These are phyloP conservation scores for Stramonita haemastoma DNA, from an alignment of 2,888 invertebrate species.

Conservation along the genomic window DNA sequence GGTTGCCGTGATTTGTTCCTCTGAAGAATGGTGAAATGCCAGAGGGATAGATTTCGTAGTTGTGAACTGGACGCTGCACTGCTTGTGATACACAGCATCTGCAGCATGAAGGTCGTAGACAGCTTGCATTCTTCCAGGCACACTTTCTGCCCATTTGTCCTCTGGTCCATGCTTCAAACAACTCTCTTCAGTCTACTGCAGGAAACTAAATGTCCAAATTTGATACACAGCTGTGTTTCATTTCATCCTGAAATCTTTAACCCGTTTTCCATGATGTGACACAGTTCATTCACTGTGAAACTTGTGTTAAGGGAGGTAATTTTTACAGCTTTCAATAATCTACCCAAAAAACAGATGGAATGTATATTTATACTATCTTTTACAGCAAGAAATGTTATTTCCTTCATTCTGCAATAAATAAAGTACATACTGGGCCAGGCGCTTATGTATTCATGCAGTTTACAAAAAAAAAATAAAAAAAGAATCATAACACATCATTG, in stretches of 20 bases:
- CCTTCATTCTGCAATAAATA: no score
- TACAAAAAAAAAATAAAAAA: no score
- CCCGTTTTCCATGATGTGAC: no score
- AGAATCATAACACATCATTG: no score
- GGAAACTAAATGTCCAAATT: not conserved
- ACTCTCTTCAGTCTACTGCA: not conserved
- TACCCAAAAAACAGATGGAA: no score
- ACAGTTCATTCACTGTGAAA: no score
- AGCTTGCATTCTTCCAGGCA: not conserved
- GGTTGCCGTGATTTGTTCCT: not conserved
- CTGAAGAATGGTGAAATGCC: not conserved
- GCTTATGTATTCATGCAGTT: no score
- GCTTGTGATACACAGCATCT: conserved; percentile 30
- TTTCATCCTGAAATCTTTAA: not conserved
- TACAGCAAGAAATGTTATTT: no score
- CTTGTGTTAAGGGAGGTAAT: no score
- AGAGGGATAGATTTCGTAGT: conserved; percentile 18
- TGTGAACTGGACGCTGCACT: conserved; percentile 31
- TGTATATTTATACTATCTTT: no score
- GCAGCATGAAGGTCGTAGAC: conserved; percentile 23
- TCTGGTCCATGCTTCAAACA: not conserved
- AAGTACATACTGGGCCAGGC: no score
- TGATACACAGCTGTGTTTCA: not conserved
- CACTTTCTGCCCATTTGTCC: not conserved
- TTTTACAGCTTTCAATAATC: no score